A percentile compares a stretch with the other conserved stretches of the same genome.
Conservation (phyloP, 2,797 vertebrate species). For the Leptoclinus maculatus region DNA sequence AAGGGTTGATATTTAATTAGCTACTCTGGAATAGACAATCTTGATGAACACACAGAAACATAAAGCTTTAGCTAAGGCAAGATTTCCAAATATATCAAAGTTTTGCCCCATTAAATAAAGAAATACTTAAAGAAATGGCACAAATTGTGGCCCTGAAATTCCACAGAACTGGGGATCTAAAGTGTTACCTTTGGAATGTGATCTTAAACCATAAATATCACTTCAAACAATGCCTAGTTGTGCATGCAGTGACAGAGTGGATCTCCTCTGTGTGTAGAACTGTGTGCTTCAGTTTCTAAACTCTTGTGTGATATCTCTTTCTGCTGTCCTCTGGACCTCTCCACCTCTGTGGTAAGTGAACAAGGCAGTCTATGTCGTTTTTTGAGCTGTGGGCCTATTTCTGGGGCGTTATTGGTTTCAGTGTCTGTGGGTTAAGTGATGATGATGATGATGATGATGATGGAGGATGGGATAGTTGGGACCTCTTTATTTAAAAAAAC, state of each 20-base stretch:
- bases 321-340: conserved; percentile 82
- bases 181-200: background rate
- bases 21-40: background rate
- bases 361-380: conserved; percentile 46
- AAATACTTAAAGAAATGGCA: background rate
- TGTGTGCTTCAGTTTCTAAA: conserved; percentile 74
- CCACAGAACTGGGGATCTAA: background rate
- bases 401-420: conserved; percentile 47
- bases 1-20: background rate
- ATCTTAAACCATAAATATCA: conserved; percentile 6
- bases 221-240: background rate
- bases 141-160: no score
- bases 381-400: conserved; percentile 58
- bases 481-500: background rate
- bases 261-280: conserved; percentile 36
- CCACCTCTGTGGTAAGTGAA: conserved; percentile 83
- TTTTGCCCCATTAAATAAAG: background rate
- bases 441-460: conserved; percentile 17
- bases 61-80: background rate
- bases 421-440: conserved; percentile 42
- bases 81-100: background rate
- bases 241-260: conserved; percentile 19
- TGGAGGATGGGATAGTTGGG: conserved; percentile 18
- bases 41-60: background rate
- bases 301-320: conserved; percentile 80